Conservation (phyloP, 2,888 invertebrate species). For the Dilophus febrilis region DNA sequence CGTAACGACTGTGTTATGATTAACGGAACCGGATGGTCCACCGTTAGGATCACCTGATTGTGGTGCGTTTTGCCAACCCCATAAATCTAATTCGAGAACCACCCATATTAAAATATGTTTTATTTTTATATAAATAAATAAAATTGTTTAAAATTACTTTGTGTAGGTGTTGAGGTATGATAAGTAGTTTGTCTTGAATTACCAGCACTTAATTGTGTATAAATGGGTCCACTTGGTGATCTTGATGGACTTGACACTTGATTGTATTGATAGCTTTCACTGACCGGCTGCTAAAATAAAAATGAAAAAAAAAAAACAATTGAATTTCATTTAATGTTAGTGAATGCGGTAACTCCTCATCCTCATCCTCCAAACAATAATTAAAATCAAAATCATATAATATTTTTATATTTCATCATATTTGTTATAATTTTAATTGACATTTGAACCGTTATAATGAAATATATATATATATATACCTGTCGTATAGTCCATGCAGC, state of each 20-base stretch:
- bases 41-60: conserved; percentile 31
- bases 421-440: too few species aligned
- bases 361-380: too few species aligned
- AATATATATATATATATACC: too few species aligned
- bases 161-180: conserved; percentile 31
- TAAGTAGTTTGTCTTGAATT: conserved; percentile 36
- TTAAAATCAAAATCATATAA: too few species aligned
- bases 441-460: too few species aligned
- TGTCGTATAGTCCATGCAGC: conserved; percentile 46
- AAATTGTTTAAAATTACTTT: conserved; percentile 21
- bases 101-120: conserved; percentile 2
- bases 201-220: conserved; percentile 59
- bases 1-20: conserved; percentile 19
- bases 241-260: conserved; percentile 61
- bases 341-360: conserved; percentile 18
- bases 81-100: conserved; percentile 39
- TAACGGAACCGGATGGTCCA: conserved; percentile 32
- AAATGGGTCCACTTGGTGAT: conserved; percentile 69
- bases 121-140: background rate
- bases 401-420: too few species aligned
- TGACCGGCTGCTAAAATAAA: conserved; percentile 38
- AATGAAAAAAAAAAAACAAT: too few species aligned
- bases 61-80: conserved; percentile 53
- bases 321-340: conserved; percentile 17
- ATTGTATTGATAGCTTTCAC: conserved; percentile 53